A percentile compares a stretch with the other conserved stretches of the same genome.
phyloP scores from a whole-genome alignment of 37 sponge, comb jelly and placozoan species.

The Crambe crambe region DNA sequence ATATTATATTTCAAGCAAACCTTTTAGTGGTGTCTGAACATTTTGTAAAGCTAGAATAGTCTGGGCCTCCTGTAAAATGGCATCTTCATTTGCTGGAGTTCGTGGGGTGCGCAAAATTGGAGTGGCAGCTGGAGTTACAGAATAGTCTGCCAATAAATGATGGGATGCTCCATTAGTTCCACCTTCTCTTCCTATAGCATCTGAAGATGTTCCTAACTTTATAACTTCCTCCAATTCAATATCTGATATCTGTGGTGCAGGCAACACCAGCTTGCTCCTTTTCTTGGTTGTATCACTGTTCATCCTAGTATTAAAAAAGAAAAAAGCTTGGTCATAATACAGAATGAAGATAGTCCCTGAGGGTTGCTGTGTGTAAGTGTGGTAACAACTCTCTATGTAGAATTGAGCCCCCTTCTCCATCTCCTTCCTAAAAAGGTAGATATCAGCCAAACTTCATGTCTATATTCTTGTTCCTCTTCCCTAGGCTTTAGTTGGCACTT shows the following conservation, averaged over 20 bases:
- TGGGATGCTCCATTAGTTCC: constrained; percentile 71
- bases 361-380: not conserved
- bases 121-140: constrained; percentile 72
- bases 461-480: no score
- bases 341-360: not conserved
- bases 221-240: constrained; percentile 92
- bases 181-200: constrained; percentile 50
- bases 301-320: not conserved
- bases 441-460: no score
- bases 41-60: constrained; percentile 83
- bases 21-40: constrained; percentile 88
- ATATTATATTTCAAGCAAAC: not conserved
- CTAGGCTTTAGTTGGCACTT: no score
- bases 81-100: constrained; percentile 81
- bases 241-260: constrained; percentile 97
- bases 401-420: no score
- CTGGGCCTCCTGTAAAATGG: constrained; percentile 89
- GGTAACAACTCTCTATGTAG: not conserved
- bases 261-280: constrained; percentile 94
- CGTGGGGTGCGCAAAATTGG: constrained; percentile 73
- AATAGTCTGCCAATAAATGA: constrained; percentile 91
- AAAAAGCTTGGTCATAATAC: not conserved
- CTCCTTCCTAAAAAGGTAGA: no score
- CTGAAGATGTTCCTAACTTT: constrained; percentile 86
- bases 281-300: constrained; percentile 56